Conservation (phyloP, 2,888 invertebrate genomes). For the Calliphora vomitoria region DNA sequence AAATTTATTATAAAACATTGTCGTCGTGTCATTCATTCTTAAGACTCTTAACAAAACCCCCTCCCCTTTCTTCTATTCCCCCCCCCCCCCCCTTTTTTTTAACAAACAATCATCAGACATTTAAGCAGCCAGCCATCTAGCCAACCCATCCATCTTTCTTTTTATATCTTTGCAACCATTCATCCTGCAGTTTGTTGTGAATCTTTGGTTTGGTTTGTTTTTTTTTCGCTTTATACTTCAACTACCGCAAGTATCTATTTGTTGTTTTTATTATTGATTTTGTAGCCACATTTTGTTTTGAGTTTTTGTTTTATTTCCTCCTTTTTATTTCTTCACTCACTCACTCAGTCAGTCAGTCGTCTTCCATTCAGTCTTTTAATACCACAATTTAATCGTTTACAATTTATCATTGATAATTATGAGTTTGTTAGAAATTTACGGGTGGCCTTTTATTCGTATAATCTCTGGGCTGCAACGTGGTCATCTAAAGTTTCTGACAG, state of each 20-base stretch:
- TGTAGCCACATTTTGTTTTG: conserved; percentile 45
- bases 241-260: conserved; percentile 37
- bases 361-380: conserved; percentile 33
- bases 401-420: conserved; percentile 72
- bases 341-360: not conserved
- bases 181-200: conserved; percentile 13
- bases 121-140: not conserved
- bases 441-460: conserved; percentile 56
- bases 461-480: conserved; percentile 22
- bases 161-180: not conserved
- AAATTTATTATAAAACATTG: conserved; percentile 55
- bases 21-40: conserved; percentile 61
- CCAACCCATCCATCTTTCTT: conserved; percentile 16
- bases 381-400: conserved; percentile 65
- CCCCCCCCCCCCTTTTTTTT: not conserved
- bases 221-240: not conserved
- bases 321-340: not conserved
- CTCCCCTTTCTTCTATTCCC: not conserved
- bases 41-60: not conserved
- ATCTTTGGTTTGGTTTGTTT: conserved; percentile 7
- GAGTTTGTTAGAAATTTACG: conserved; percentile 64
- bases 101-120: conserved; percentile 18
- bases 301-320: conserved; percentile 4
- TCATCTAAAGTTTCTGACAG: conserved; percentile 10
- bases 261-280: conserved; percentile 51